Evolutionary conservation across 2,888 invertebrate species (phyloP).

Genomic region (Nycteola revayana): DNA sequence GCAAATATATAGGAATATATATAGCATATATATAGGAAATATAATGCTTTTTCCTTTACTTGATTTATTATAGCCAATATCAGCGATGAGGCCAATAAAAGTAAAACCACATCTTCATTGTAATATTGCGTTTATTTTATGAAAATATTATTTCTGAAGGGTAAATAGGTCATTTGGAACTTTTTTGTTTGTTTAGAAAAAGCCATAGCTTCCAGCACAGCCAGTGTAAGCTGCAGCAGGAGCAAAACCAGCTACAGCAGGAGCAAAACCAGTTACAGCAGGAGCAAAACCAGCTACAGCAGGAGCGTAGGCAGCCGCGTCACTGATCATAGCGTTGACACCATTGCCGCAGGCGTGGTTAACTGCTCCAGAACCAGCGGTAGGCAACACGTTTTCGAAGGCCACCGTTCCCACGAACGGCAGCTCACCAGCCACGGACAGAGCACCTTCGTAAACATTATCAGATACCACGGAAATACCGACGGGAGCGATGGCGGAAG

Average conservation of each 20-base stretch:
- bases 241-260: slow-evolving; percentile 13
- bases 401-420: slow-evolving; percentile 52
- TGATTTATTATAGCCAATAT: too few species aligned
- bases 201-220: not conserved
- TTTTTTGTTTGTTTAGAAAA: too few species aligned
- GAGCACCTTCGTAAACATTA: slow-evolving; percentile 46
- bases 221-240: slow-evolving; percentile 15
- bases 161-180: too few species aligned
- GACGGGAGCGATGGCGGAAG: slow-evolving; percentile 43
- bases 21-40: too few species aligned
- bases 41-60: too few species aligned
- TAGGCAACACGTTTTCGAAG: slow-evolving; percentile 45
- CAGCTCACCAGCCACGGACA: slow-evolving; percentile 45
- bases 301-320: slow-evolving; percentile 13
- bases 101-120: too few species aligned
- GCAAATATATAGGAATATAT: too few species aligned
- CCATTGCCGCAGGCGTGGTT: slow-evolving; percentile 50
- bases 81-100: too few species aligned
- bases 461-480: slow-evolving; percentile 50
- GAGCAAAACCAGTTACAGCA: slow-evolving; percentile 18
- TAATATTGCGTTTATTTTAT: too few species aligned
- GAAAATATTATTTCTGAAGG: too few species aligned
- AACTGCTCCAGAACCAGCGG: slow-evolving; percentile 44
- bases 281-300: slow-evolving; percentile 18
- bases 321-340: slow-evolving; percentile 33